Conservation (phyloP, 2,888 invertebrate genomes). For the Amiota communis region DNA sequence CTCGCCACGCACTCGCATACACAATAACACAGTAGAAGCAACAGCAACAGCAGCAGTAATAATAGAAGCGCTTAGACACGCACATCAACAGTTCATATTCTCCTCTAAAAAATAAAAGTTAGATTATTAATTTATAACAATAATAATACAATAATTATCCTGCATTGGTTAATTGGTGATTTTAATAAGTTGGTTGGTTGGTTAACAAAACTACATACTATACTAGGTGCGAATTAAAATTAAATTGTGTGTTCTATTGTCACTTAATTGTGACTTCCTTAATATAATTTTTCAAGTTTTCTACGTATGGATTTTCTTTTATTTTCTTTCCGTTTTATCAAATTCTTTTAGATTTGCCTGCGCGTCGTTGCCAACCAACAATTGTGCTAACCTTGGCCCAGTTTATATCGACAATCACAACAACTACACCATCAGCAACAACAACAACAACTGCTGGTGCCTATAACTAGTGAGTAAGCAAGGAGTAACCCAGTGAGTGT, state of each 20-base stretch:
- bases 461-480: background rate
- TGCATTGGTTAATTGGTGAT: background rate
- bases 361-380: background rate
- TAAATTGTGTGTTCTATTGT: background rate
- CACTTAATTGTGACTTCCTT: too few species aligned
- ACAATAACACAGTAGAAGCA: background rate
- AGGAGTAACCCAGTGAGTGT: background rate
- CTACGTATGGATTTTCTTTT: too few species aligned
- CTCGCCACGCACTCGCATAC: slow-evolving; percentile 9
- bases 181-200: too few species aligned
- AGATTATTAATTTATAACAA: too few species aligned
- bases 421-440: slow-evolving; percentile 19
- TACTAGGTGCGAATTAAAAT: background rate
- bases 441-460: background rate
- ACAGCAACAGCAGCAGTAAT: background rate
- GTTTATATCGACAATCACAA: slow-evolving; percentile 41
- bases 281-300: too few species aligned
- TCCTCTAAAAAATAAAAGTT: too few species aligned
- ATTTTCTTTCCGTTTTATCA: background rate
- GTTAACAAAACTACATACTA: too few species aligned
- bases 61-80: background rate
- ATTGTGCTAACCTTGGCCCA: slow-evolving; percentile 49
- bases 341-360: background rate
- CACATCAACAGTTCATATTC: too few species aligned
- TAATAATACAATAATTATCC: background rate